phyloP scores from a whole-genome alignment of 2,888 invertebrate genomes.

The Heliconius ismenius region DNA sequence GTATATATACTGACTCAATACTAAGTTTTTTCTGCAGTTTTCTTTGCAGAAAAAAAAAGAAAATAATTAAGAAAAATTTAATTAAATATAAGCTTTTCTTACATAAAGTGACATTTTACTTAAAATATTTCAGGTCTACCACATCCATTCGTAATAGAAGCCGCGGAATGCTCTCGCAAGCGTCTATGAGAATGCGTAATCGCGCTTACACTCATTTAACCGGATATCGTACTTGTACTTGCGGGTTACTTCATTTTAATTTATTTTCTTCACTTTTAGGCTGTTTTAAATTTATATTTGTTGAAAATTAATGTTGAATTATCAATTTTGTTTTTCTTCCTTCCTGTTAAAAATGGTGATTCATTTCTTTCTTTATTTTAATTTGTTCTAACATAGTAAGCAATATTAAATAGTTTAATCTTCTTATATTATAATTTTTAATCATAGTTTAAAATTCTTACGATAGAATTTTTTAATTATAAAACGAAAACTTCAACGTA shows the following conservation, averaged over 20 bases:
- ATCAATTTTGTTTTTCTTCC: background rate
- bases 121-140: conserved; percentile 8
- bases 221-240: background rate
- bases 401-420: too few species aligned
- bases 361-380: background rate
- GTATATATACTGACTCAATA: too few species aligned
- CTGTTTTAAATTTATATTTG: background rate
- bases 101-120: background rate
- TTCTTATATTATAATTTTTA: too few species aligned
- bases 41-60: background rate
- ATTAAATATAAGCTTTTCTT: conserved; percentile 11
- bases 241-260: background rate
- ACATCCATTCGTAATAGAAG: background rate
- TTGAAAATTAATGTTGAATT: background rate
- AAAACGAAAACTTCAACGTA: too few species aligned
- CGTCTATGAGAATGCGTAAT: conserved; percentile 24
- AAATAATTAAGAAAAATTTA: background rate
- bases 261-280: background rate
- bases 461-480: too few species aligned
- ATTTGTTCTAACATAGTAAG: too few species aligned
- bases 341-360: background rate
- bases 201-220: conserved; percentile 10
- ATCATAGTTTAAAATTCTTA: too few species aligned
- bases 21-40: too few species aligned
- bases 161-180: conserved; percentile 19